Base-by-base conservation (phyloP, 2,888 invertebrate genomes). In the Acleris laterana region DNA sequence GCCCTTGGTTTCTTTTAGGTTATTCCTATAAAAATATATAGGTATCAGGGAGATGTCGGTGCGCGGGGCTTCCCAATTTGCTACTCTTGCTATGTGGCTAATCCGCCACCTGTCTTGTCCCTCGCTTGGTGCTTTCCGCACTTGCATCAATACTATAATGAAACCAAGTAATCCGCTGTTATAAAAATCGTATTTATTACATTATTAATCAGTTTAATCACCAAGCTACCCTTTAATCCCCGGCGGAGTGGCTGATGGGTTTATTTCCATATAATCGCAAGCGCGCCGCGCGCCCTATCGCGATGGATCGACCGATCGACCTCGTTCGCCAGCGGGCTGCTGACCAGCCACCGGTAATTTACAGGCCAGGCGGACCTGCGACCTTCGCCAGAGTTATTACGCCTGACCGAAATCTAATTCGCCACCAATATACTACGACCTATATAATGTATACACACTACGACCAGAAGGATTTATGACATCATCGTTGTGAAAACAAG, bases 241-340 rank as follows among this genome's bases (percentile, higher is more conserved):
- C 51, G 68, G 62, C 68, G 72, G 72, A 68, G 69, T 73, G 70
- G 69, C 69, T 76, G 79, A 81, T 80, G 83, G 84, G 80, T 82
- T 83, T 84, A 90, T 89, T 89, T 87, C 80, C 86, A 88, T 87
- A 83, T 85, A 87, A 89, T 88, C 87, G 85, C 83, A 73, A 82
- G 69, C 71, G 66, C 71, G 76, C 79, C 82, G 77, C 81, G 85
- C 83, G 78, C 75, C 73, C 76, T 88, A 89, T 90, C 89, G 78
- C 85, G 84, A 87, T 89, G 86, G 85, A 90, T 88, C 88, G 91
- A 90, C 91, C 83, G 89, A 85, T 84, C 89, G 38, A 38, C 70
- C 68, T 51, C 72, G 71, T 66, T 68, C 64, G 72, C 77, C 75
- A 73, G 79, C 77, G 78, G 72, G 52, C 58, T 16, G 68, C 73